These are phyloP conservation scores for Pantherophis vulpinus DNA, from an alignment of 2,797 vertebrate genomes.

Conservation along the genomic window DNA sequence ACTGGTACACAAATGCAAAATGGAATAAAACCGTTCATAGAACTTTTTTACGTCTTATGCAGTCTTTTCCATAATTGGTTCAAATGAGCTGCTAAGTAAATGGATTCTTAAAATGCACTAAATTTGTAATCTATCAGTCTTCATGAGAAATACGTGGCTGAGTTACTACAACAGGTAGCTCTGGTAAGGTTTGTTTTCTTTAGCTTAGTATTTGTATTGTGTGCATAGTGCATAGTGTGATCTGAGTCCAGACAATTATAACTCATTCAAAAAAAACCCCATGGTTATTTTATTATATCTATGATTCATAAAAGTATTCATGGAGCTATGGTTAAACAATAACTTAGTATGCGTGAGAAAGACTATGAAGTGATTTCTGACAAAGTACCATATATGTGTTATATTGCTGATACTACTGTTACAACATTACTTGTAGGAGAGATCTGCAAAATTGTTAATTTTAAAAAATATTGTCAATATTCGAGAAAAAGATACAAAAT, in stretches of 20 bases:
- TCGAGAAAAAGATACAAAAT: neutral
- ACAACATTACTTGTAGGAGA: neutral
- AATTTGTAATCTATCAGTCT: neutral
- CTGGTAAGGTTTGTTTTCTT: neutral
- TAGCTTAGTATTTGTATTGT: neutral
- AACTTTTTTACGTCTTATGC: neutral
- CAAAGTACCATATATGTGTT: neutral
- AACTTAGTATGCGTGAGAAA: neutral
- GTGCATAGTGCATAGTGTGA: neutral
- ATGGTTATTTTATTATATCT: neutral
- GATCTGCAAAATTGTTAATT: neutral
- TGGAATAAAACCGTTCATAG: neutral
- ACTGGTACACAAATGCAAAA: neutral
- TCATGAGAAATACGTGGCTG: neutral
- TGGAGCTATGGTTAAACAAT: neutral
- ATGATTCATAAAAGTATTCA: neutral
- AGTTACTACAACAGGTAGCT: neutral
- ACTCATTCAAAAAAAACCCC: neutral
- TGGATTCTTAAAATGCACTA: neutral
- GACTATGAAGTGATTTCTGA: neutral
- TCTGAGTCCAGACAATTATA: neutral
- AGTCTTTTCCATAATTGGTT: neutral
- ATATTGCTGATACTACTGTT: neutral
- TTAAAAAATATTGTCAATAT: neutral
- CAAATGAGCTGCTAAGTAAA: neutral